Percentiles rank a stretch among this genome's conserved stretches.
phyloP scores from a whole-genome alignment of 1,140 invertebrate genomes.

The Hormaphis cornu region DNA sequence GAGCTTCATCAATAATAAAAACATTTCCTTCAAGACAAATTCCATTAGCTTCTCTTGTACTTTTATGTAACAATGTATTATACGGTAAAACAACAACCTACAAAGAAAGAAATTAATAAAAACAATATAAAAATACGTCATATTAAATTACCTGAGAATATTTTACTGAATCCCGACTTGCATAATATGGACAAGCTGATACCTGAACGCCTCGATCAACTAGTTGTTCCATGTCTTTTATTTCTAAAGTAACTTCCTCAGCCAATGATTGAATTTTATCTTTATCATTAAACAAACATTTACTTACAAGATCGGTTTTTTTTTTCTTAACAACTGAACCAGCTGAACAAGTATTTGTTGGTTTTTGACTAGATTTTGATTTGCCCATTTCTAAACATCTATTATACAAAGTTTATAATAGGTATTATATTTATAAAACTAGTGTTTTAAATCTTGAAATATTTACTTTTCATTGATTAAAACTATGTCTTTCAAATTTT shows the following conservation, averaged over 20 bases:
- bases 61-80: slow-evolving; percentile 76
- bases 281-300: slow-evolving; percentile 60
- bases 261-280: slow-evolving; percentile 55
- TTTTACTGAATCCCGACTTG: slow-evolving; percentile 63
- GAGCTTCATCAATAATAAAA: slow-evolving; percentile 93
- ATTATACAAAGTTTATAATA: slow-evolving; percentile 25
- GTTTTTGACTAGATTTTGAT: slow-evolving; percentile 56
- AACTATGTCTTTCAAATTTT: slow-evolving; percentile 60
- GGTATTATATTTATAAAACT: slow-evolving; percentile 4
- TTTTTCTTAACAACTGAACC: slow-evolving; percentile 55
- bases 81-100: slow-evolving; percentile 72
- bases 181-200: slow-evolving; percentile 86
- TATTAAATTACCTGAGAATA: slow-evolving; percentile 57
- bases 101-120: slow-evolving; percentile 22
- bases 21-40: slow-evolving; percentile 75
- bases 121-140: slow-evolving; percentile 12
- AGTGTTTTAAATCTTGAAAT: too few species aligned
- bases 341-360: slow-evolving; percentile 49
- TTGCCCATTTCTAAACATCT: slow-evolving; percentile 73
- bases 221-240: slow-evolving; percentile 84
- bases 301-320: slow-evolving; percentile 45
- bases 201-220: slow-evolving; percentile 57
- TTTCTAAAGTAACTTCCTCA: slow-evolving; percentile 56
- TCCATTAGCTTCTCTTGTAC: slow-evolving; percentile 72
- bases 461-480: slow-evolving; percentile 81